A percentile compares a stretch with the other conserved stretches of the same genome.
These are phyloP conservation scores for Rhagophthalmus giganteus DNA, from an alignment of 2,888 invertebrate species.

Conservation along the genomic window DNA sequence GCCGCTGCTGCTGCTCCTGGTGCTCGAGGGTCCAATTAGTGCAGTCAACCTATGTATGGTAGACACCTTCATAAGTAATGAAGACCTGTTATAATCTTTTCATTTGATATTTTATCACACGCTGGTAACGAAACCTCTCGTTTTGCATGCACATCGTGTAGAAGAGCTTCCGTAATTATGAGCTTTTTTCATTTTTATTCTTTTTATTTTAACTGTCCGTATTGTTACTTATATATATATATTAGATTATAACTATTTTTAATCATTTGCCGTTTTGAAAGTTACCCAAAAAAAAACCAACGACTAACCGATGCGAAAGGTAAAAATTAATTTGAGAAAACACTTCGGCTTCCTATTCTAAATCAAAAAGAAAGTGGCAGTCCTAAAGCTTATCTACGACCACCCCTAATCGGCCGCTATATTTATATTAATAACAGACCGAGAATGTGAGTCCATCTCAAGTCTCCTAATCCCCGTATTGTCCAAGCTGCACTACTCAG, in stretches of 20 bases:
- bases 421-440: conserved; percentile 36
- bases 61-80: conserved; percentile 34
- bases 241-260: no score
- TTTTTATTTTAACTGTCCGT: conserved; percentile 5
- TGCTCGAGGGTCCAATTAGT: conserved; percentile 44
- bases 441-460: conserved; percentile 28
- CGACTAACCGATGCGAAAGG: no score
- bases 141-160: conserved; percentile 18
- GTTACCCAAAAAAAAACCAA: no score
- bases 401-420: conserved; percentile 31
- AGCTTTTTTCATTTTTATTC: conserved; percentile 11
- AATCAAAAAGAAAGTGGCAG: neutral
- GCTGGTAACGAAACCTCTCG: conserved; percentile 23
- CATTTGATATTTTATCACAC: conserved; percentile 27
- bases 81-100: conserved; percentile 32
- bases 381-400: neutral
- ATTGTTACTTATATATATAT: neutral
- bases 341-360: no score
- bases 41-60: conserved; percentile 39
- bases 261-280: no score
- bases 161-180: conserved; percentile 22
- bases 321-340: no score
- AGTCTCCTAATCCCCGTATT: conserved; percentile 43
- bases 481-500: conserved; percentile 38
- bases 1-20: conserved; percentile 26